Evolutionary conservation across 2,797 vertebrate genomes (phyloP), one percentile per base, ranked within the genome.

Genomic region (Leptodactylus fallax): DNA sequence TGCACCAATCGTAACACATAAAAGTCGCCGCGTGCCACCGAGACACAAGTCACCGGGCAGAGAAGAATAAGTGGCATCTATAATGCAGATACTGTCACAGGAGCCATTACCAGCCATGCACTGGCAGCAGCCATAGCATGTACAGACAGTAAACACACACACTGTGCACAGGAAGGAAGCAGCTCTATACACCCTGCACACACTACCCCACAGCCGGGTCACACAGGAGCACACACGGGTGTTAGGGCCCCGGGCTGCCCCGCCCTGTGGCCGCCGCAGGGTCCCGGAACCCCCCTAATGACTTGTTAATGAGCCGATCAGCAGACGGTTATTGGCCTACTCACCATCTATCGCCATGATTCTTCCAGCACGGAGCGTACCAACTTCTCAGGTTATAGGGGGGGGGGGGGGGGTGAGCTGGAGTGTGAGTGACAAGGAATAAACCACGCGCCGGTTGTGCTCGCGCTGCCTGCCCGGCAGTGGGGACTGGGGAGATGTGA

Each of bases 291-390:
- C 85, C 74, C 36, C 60, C 80, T 71, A 87, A 90, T 65, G 91
- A 90, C 89, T 87, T 91, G 93, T 90, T 92, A 90, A 92, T 36
- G 80, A 86, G 91, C 83, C 91, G 74, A 90, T 88, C 93, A 94
- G 93, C 93, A 93, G 93, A 92, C 90, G 91, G 92, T 94, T 94
- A 95, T 94, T 95, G 94, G 95, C 95, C 96, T 96, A 96, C 97
- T 97, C 95, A 98, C 97, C 97, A 94, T 98, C 97, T 95, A 97
- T 97, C 97, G 97, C 97, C 97, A 98, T 98, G 97, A 97, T 97
- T 95, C 93, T 92, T 96, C 95, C 96, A 94, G 93, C 95, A 93
- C 91, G 95, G 97, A 93, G 95, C 93, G 94, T 95, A 96, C 96
- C 96, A 95, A 94, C 90, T 79, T 81, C 88, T 85, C 90, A 92